phyloP scores from a whole-genome alignment of 1,140 invertebrate genomes.

The Maconellicoccus hirsutus region DNA sequence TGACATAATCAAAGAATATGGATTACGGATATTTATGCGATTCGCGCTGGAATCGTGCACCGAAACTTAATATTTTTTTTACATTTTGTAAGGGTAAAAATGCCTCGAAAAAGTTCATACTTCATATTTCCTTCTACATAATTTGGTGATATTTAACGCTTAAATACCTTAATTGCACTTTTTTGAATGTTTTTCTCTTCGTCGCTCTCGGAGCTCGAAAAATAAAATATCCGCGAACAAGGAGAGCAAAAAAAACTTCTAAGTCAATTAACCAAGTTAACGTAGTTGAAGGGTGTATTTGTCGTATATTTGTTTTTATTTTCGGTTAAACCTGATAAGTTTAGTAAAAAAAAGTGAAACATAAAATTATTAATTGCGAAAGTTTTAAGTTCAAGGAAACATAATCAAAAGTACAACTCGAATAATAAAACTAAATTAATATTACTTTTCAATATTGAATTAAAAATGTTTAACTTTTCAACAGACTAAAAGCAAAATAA shows the following conservation, averaged over 20 bases:
- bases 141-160: background rate
- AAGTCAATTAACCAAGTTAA: conserved; percentile 12
- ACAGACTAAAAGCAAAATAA: conserved; percentile 5
- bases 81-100: too few species aligned
- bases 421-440: conserved; percentile 20
- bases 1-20: too few species aligned
- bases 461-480: conserved; percentile 19
- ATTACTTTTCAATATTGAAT: conserved; percentile 22
- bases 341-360: background rate
- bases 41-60: too few species aligned
- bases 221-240: background rate
- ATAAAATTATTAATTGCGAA: conserved; percentile 4
- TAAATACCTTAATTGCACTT: background rate
- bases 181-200: background rate
- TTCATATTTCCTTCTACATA: background rate
- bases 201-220: background rate
- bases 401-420: conserved; percentile 19
- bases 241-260: background rate
- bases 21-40: too few species aligned
- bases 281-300: background rate
- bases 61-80: too few species aligned
- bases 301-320: background rate
- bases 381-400: background rate
- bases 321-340: background rate
- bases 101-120: background rate